Base-by-base conservation (phyloP, 2,113 vertebrate genomes). In the Phasianus colchicus region DNA sequence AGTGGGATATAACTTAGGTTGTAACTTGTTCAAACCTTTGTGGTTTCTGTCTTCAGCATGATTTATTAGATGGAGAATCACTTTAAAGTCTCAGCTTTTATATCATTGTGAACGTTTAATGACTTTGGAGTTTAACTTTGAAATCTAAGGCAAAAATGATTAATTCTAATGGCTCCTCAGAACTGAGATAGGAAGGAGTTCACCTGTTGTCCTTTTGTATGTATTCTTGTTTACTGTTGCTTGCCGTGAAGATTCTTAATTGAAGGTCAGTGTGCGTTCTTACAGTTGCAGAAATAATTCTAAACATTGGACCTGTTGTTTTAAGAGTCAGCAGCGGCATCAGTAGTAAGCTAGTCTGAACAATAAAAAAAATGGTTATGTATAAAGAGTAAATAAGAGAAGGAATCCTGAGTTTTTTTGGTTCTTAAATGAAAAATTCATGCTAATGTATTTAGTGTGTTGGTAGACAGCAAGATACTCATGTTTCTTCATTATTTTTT, bases 301-400 rank as follows among this genome's bases (percentile, higher is more conserved):
- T 95, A 96, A 98, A 91, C 40, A 96, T 90, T 70, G 81, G 79
- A 45, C 58, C 95, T 97, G 94, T 92, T 97, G 82, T 96, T 98
- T 96, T 95, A 96, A 95, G 90, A 92, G 84, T 95, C 80, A 96
- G 64, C 60, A 48, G 64, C 95, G 61, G 75, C 82, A 97, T 93
- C 4, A 9, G 70, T 94, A 92, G 55, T 52, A 54, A 79, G 36
- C 72, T 91, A 95, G 64, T 81, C 64, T 93, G 87, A 97, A 96
- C 95, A 97, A 96, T 93, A 92, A 95, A 96, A 73, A 73, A 2
- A 13, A 70, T 88, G 81, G 95, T 88, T 95, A 91, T 94, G 77
- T 96, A 58, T 38, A 85, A 93, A 78, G 70, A 96, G 17, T 16
- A 97, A 93, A 96, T 54, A 29, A 54, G 52, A 54, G 52, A 54